phyloP scores from a whole-genome alignment of 2,888 invertebrate genomes.

The Polylopha cassiicola region DNA sequence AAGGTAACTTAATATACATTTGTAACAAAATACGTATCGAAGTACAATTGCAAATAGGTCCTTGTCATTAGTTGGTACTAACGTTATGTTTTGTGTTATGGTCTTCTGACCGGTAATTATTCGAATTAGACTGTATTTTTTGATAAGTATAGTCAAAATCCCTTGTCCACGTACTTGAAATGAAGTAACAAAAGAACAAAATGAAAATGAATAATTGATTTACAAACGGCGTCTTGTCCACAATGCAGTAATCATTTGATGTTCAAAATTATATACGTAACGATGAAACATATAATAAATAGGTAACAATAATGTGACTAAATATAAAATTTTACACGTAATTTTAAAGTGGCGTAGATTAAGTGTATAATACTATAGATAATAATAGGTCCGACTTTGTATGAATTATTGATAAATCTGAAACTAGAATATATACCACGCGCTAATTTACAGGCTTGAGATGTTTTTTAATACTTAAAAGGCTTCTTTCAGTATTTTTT shows the following conservation, averaged over 20 bases:
- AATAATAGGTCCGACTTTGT: slow-evolving; percentile 68
- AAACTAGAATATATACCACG: slow-evolving; percentile 41
- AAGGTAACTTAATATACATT: slow-evolving; percentile 53
- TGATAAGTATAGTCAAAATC: slow-evolving; percentile 36
- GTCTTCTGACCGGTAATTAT: slow-evolving; percentile 50
- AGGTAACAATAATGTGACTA: slow-evolving; percentile 73
- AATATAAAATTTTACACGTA: slow-evolving; percentile 74
- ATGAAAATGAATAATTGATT: slow-evolving; percentile 41
- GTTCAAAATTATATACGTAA: slow-evolving; percentile 78
- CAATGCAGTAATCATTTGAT: slow-evolving; percentile 63
- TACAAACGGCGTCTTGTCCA: slow-evolving; percentile 45
- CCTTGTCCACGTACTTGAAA: slow-evolving; percentile 59
- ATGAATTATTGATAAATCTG: slow-evolving; percentile 61
- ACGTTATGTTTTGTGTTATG: slow-evolving; percentile 52
- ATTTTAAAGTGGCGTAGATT: slow-evolving; percentile 69
- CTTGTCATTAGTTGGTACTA: slow-evolving; percentile 44
- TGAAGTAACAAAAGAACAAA: slow-evolving; percentile 46
- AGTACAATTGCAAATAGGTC: slow-evolving; percentile 72
- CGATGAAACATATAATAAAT: slow-evolving; percentile 73
- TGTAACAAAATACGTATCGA: slow-evolving; percentile 75
- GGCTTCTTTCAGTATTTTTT: slow-evolving; percentile 9
- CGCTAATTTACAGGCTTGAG: slow-evolving; percentile 31
- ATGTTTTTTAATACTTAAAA: neutral
- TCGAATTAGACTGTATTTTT: slow-evolving; percentile 41
- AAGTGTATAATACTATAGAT: slow-evolving; percentile 73